Base-by-base conservation (phyloP, 2,888 invertebrate species). In the Dione juno region DNA sequence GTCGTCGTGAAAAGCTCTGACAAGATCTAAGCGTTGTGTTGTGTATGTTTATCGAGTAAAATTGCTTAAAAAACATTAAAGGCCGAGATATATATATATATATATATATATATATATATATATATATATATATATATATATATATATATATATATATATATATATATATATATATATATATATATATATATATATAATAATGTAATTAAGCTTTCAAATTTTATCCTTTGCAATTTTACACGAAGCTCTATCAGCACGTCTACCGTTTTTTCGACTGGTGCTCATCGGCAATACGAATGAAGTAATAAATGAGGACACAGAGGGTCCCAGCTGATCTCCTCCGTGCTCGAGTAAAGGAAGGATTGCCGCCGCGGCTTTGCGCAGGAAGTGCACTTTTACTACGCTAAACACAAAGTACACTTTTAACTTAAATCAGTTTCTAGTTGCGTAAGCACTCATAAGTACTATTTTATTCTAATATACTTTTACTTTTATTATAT, bases 371-470 rank as follows among this genome's bases (percentile, higher is more conserved):
- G 0, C 91, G 91, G 0, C 84, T 93, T 14, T 90, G 93, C 77
- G 87, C 94, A 1, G 94, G 94, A 40, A 88, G 92, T 0, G 93
- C 75, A 94, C 94, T 0, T 95, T 94, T 75, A 92, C 93, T 52
- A 94, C 94, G n/a, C 82, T 94, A n/a, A n/a, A n/a, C n/a, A n/a
- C n/a, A n/a, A n/a, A n/a, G n/a, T n/a, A n/a, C n/a, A n/a, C 7
- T 95, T 94, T 76, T 94, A 94, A 76, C 88, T 94, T 35, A 93
- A 94, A 73, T 88, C 94, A 13, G 94, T 89, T 0, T 94, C 94
- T 50, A 94, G 94, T 82, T 92, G 91, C 74, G 94, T 93, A 73
- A 94, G 94, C 81, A 94, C 92, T 67, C 94, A 94, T 94, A 86
- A 91, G 94, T 90, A 10, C 14, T 54, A 19, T 16, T 21, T 40